These are phyloP conservation scores for Ostrea edulis DNA, from an alignment of 1,140 invertebrate species.

Conservation along the genomic window DNA sequence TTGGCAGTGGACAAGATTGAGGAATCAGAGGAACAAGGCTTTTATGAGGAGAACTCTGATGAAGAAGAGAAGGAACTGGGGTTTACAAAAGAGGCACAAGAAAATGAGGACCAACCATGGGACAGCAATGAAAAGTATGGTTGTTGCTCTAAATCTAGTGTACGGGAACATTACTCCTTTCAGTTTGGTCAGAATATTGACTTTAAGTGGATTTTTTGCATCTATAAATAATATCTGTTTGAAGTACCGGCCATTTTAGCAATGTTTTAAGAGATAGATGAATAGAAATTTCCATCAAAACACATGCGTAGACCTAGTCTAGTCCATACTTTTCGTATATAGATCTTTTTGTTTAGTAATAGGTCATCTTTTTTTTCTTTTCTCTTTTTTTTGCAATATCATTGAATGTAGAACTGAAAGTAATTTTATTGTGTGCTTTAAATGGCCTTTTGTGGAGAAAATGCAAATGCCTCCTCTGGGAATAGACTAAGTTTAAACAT, in stretches of 20 bases:
- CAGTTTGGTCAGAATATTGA: neutral
- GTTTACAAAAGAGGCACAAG: neutral
- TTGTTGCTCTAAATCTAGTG: neutral
- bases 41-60: neutral
- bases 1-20: neutral
- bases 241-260: no score
- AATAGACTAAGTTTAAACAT: neutral
- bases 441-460: neutral
- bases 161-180: neutral
- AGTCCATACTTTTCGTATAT: neutral
- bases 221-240: no score
- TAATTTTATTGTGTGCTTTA: neutral
- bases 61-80: slow-evolving; percentile 2
- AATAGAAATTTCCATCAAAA: no score
- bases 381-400: neutral
- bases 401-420: neutral
- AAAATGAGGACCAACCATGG: neutral
- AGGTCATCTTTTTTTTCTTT: neutral
- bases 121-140: neutral
- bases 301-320: no score
- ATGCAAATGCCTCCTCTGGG: neutral
- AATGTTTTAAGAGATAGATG: no score
- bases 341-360: neutral
- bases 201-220: no score
- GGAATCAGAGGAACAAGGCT: neutral